Evolutionary conservation across 2,797 vertebrate species (phyloP), one percentile per base, ranked within the genome.

Genomic region (Amblyraja radiata): DNA sequence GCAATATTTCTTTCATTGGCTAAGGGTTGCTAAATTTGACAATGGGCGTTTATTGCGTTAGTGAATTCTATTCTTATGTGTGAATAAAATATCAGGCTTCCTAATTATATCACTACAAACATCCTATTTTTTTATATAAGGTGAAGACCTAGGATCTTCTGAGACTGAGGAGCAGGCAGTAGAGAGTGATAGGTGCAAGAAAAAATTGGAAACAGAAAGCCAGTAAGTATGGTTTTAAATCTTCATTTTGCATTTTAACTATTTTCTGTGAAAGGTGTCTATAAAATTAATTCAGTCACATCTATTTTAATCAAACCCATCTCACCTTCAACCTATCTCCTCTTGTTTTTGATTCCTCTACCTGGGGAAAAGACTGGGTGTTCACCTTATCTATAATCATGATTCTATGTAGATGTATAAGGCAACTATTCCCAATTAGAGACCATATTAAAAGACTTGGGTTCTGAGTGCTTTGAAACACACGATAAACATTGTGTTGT

Each of bases 201-300:
- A 94, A 81, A 95, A 95, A 90, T 94, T 95, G 39, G 96, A 97
- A 94, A 93, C 95, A 94, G 95, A 97, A 94, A 98, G 95, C 96
- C 98, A 99, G 98, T 99, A 95, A 98, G 98, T 97, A 94, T 94
- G 95, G 68, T n/a, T 92, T n/a, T 92, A 16, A 74, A 28, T 16
- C n/a, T 54, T 73, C 28, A 46, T 68, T 36, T 36, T 91, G 36
- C 13, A 23, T 36, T 6, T 14, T 46, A 21, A 46, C 39, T 46
- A 8, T 21, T 88, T 25, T 91, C 23, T 91, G 23, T 90, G 21
- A 74, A 36, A 18, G 28, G 1, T 16, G 21, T 88, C 32, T 18
- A 84, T 3, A 58, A 84, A 84, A 61, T 84, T 4, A 88, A 68
- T 88, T 68, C 14, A 68, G 32, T 36, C 0, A 68, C n/a, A 68